Evolutionary conservation across 2,113 vertebrate species (phyloP).

Genomic region (Symphodus melops): DNA sequence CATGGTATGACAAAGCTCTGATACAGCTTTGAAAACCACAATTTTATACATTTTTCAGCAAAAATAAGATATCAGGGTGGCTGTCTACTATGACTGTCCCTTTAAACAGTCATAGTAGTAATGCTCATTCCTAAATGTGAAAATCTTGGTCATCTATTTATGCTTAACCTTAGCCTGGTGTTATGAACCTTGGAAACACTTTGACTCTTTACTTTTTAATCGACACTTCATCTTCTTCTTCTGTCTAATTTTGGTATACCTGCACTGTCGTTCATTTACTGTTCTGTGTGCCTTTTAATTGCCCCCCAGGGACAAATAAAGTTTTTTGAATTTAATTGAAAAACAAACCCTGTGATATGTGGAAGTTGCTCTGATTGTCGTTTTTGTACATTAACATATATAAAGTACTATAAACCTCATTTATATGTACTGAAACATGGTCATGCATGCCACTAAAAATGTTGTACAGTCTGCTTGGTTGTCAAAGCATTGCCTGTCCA

Average conservation of each 20-base stretch:
- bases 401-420: not conserved
- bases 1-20: not conserved
- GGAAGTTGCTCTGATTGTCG: not conserved
- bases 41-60: not conserved
- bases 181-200: not conserved
- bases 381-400: not conserved
- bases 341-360: not conserved
- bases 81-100: no score
- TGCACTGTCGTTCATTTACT: no score
- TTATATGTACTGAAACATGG: not conserved
- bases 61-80: not conserved
- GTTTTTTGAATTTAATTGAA: no score
- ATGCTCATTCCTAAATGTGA: not conserved
- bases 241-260: no score
- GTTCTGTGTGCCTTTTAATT: no score
- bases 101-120: not conserved
- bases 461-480: constrained; percentile 4
- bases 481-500: constrained; percentile 20
- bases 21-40: no score
- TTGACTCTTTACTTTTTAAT: no score
- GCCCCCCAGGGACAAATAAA: no score
- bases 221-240: no score
- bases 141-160: not conserved
- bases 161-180: no score
- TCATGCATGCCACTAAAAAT: not conserved